phyloP scores from a whole-genome alignment of 2,888 invertebrate species.

The Balanococcus diminutus region DNA sequence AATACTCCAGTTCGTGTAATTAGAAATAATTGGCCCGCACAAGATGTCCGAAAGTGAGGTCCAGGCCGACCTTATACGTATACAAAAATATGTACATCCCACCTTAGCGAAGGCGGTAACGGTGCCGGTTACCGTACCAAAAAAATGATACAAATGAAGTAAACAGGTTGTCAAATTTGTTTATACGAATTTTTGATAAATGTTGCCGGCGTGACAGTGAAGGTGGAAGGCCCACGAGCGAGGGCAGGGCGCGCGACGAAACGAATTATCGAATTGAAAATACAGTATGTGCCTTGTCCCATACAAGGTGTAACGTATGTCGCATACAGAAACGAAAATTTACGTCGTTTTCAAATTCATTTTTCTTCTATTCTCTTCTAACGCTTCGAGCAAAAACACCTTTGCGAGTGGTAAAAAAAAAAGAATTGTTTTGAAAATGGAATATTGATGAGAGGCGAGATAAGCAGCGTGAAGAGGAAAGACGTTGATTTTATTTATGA shows the following conservation, averaged over 20 bases:
- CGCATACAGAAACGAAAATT: too few species aligned
- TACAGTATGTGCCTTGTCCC: neutral
- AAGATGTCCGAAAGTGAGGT: neutral
- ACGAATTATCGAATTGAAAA: neutral
- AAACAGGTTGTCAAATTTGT: neutral
- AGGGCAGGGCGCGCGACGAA: neutral
- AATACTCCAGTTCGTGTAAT: neutral
- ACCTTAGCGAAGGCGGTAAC: too few species aligned
- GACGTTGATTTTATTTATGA: neutral
- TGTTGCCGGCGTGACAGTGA: neutral
- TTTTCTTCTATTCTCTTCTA: too few species aligned
- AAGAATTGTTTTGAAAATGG: neutral
- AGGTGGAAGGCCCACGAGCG: neutral
- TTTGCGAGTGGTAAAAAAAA: neutral
- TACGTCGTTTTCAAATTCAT: too few species aligned
- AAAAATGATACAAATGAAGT: neutral
- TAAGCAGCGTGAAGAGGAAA: neutral
- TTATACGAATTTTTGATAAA: neutral
- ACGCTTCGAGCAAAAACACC: too few species aligned
- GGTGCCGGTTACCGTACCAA: neutral
- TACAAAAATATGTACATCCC: too few species aligned
- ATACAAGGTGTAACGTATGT: too few species aligned
- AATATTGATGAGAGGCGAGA: neutral
- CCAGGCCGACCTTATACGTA: too few species aligned
- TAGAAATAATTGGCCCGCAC: neutral